Evolutionary conservation across 2,113 vertebrate species (phyloP), one percentile per base, ranked within the genome.

Genomic region (Arenaria interpres): DNA sequence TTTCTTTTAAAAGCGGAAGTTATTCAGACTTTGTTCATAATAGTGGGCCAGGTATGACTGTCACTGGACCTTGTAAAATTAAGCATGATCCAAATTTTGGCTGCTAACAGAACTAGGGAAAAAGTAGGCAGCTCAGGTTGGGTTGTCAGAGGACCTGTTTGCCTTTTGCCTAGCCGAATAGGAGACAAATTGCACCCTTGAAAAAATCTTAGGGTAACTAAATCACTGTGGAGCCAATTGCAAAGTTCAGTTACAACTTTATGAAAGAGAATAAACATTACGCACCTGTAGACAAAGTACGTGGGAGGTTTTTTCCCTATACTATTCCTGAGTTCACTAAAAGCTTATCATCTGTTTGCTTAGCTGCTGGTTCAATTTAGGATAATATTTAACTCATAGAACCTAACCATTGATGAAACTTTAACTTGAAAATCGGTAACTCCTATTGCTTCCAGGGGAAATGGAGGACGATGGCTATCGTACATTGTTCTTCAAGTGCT

Each of bases 361-460:
- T 95, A 95, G 78, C 81, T 91, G 71, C 71, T 91, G 30, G 84
- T 89, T 91, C 93, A 84, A 91, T 96, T 92, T 94, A 83, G 94
- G 88, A 33, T 97, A 96, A 95, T 96, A 95, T 93, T 95, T 95
- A 96, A 93, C 96, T 92, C 45, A n/a, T 24, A 92, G 69, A 89
- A 41, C 37, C 86, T 76, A 80, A 89, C 48, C 17, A 81, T 6
- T 6, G 13, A 87, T 95, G 81, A 95, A 93, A 91, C 30, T 95
- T 97, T 94, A 97, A 90, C 97, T 89, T 86, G 69, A 84, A 94
- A 90, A 84, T 68, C 0, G 0, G 64, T 67, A 60, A 54, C 45
- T 91, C 28, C 37, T 82, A 4, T 33, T 84, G 67, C 71, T 95
- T 82, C 39, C 62, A 76, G 71, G 48, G 59, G 32, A 91, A 81